Evolutionary conservation across 2,888 invertebrate species (phyloP).

Genomic region (Lutraria lutraria): DNA sequence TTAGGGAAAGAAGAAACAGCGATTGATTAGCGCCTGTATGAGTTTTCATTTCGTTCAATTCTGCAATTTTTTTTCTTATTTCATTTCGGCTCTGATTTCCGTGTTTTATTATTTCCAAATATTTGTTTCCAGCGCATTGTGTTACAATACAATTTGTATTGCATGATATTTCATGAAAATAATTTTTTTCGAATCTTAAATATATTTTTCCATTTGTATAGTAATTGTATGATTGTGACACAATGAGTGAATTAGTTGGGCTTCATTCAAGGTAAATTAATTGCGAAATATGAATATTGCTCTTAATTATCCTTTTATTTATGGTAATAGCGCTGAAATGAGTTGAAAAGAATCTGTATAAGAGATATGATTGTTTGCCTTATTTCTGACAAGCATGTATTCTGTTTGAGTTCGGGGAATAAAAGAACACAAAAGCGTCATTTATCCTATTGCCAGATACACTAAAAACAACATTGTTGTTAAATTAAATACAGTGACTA

Average conservation of each 20-base stretch:
- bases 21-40: slow-evolving; percentile 74
- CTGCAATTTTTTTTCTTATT: not conserved
- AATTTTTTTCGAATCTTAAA: not conserved
- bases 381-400: not conserved
- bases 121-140: not conserved
- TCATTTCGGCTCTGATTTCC: not conserved
- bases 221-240: not conserved
- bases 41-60: slow-evolving; percentile 13
- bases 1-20: slow-evolving; percentile 73
- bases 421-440: not conserved
- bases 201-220: not conserved
- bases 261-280: not conserved
- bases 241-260: not conserved
- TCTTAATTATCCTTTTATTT: not conserved
- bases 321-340: not conserved
- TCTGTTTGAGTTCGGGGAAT: not conserved
- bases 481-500: slow-evolving; percentile 13
- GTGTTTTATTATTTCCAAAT: not conserved
- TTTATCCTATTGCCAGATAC: not conserved
- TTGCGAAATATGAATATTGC: not conserved
- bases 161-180: not conserved
- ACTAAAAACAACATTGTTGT: slow-evolving; percentile 10
- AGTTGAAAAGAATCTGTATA: not conserved
- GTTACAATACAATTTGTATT: slow-evolving; percentile 7
- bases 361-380: not conserved